Percentiles rank a stretch among this genome's conserved stretches.
Evolutionary conservation across 2,888 invertebrate genomes (phyloP).

Genomic region (Uropetala carovei): DNA sequence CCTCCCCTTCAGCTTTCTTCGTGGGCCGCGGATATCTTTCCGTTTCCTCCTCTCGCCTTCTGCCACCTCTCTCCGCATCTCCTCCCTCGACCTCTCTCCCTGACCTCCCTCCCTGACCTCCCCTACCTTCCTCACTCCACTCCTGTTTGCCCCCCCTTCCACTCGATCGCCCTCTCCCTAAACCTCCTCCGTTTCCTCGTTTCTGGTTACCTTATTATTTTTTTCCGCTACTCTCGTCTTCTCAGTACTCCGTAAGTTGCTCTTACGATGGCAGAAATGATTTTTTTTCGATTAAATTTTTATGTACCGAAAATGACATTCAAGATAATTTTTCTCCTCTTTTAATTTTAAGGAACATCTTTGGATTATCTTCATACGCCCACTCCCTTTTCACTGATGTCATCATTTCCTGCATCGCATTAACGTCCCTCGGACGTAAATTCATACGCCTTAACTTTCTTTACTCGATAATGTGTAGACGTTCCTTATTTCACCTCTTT

Average conservation of each 20-base stretch:
- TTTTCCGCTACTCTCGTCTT: not conserved
- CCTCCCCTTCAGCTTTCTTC: not conserved
- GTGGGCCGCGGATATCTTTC: not conserved
- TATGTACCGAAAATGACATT: not conserved
- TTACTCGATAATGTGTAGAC: not conserved
- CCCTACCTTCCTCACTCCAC: not conserved
- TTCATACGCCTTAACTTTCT: not conserved
- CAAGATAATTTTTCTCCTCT: not conserved
- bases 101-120: not conserved
- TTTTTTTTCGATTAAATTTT: not conserved
- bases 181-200: not conserved
- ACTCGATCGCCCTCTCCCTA: too few relatives aligned
- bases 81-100: not conserved
- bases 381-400: not conserved
- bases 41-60: not conserved
- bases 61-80: not conserved
- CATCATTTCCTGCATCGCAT: not conserved
- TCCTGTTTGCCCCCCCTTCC: not conserved
- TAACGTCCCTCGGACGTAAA: not conserved
- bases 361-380: too few relatives aligned
- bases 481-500: not conserved
- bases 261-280: not conserved
- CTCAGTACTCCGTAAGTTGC: not conserved
- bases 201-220: not conserved
- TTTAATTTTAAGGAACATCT: too few relatives aligned